Percentiles rank a stretch among this genome's conserved stretches.
phyloP scores from a whole-genome alignment of 2,888 invertebrate genomes.

The Drosophila nigricruria region DNA sequence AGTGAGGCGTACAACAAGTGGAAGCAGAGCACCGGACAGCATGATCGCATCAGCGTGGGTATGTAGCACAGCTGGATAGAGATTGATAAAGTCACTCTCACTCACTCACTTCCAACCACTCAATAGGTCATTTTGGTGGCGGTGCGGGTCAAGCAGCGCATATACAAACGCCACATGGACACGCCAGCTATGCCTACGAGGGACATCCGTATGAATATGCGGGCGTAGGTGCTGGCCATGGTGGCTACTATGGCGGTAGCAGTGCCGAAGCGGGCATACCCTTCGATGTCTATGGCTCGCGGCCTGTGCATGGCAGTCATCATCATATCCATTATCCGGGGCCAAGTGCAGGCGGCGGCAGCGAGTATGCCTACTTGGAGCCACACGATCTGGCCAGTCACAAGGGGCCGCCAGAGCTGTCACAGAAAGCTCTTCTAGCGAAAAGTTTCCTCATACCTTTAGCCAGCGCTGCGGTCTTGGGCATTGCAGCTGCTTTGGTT shows the following conservation, averaged over 20 bases:
- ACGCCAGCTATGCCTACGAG: constrained; percentile 62
- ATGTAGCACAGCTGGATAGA: constrained; percentile 33
- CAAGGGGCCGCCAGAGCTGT: constrained; percentile 74
- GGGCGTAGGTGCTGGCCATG: constrained; percentile 78
- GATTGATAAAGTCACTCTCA: not conserved
- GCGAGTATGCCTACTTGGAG: constrained; percentile 75
- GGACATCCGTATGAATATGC: constrained; percentile 69
- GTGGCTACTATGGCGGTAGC: constrained; percentile 66
- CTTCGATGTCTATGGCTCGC: constrained; percentile 81
- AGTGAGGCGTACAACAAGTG: constrained; percentile 73
- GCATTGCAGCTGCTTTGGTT: constrained; percentile 92
- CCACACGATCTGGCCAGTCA: constrained; percentile 70
- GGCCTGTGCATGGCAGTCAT: constrained; percentile 49
- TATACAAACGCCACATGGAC: constrained; percentile 40
- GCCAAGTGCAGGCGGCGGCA: constrained; percentile 46
- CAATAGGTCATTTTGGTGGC: constrained; percentile 72
- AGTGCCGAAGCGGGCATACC: constrained; percentile 76
- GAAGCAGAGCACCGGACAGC: constrained; percentile 61
- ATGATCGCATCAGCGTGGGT: constrained; percentile 82
- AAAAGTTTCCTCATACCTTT: constrained; percentile 90
- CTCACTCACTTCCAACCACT: not conserved
- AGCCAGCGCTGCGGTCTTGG: constrained; percentile 92
- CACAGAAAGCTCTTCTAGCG: constrained; percentile 82
- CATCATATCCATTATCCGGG: constrained; percentile 67
- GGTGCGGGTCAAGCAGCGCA: constrained; percentile 39